phyloP scores from a whole-genome alignment of 2,797 vertebrate genomes.

The Pangasius djambal region DNA sequence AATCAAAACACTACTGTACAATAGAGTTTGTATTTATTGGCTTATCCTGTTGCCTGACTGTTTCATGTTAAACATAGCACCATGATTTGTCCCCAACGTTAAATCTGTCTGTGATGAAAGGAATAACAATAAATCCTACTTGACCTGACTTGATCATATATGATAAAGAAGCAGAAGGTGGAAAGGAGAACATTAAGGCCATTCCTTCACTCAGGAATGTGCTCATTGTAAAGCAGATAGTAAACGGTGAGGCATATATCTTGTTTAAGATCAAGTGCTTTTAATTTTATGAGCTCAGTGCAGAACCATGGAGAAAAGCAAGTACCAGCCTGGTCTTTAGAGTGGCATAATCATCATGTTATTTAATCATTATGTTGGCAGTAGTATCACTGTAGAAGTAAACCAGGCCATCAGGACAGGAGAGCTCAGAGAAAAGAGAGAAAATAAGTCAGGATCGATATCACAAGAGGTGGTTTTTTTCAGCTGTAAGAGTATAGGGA shows the following conservation, averaged over 20 bases:
- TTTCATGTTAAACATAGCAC: neutral
- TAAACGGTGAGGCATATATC: neutral
- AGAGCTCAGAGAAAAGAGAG: neutral
- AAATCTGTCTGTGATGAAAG: neutral
- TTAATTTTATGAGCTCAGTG: neutral
- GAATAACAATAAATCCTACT: neutral
- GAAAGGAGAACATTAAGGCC: neutral
- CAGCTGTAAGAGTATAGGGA: neutral
- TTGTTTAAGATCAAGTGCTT: slow-evolving; percentile 2
- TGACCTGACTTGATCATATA: neutral
- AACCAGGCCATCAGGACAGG: neutral
- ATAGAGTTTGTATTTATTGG: neutral
- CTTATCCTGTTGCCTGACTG: neutral
- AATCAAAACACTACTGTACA: neutral
- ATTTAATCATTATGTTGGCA: slow-evolving; percentile 15
- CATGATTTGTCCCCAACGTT: neutral
- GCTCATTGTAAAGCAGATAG: neutral
- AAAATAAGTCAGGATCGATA: neutral
- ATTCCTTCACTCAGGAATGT: neutral
- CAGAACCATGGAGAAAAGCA: neutral
- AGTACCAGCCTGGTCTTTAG: neutral
- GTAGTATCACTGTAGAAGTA: neutral
- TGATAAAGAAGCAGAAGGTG: neutral
- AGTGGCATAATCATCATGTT: neutral
- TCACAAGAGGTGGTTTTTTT: neutral